These are phyloP conservation scores for Bhutanitis thaidina DNA, from an alignment of 2,888 invertebrate species.

Conservation along the genomic window DNA sequence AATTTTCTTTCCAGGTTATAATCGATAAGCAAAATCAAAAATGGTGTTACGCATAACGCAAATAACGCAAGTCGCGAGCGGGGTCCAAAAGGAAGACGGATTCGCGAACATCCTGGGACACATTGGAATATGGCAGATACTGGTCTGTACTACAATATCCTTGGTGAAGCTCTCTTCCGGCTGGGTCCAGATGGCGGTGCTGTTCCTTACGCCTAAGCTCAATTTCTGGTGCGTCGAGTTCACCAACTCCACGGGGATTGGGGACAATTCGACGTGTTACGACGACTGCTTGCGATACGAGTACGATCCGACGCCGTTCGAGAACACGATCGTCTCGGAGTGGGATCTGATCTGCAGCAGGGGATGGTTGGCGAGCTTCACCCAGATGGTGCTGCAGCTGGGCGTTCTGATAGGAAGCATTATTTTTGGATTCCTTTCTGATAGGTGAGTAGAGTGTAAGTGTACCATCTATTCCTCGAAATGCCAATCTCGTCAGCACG, in stretches of 20 bases:
- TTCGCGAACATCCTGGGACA: slow-evolving; percentile 57
- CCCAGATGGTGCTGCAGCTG: slow-evolving; percentile 86
- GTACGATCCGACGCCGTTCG: slow-evolving; percentile 82
- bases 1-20: slow-evolving; percentile 1
- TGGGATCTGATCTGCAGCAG: slow-evolving; percentile 86
- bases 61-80: slow-evolving; percentile 29
- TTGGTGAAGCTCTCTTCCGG: slow-evolving; percentile 87
- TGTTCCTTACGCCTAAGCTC: slow-evolving; percentile 85
- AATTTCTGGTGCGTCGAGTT: slow-evolving; percentile 71
- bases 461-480: too few species aligned
- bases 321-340: slow-evolving; percentile 85
- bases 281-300: slow-evolving; percentile 73
- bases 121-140: slow-evolving; percentile 85
- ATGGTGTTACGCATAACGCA: slow-evolving; percentile 47
- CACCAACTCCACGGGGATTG: slow-evolving; percentile 36
- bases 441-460: slow-evolving; percentile 78
- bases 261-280: slow-evolving; percentile 70
- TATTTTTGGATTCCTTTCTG: slow-evolving; percentile 85
- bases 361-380: slow-evolving; percentile 83
- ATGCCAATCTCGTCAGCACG: too few species aligned
- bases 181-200: slow-evolving; percentile 87
- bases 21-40: slow-evolving; percentile 22
- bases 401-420: slow-evolving; percentile 87
- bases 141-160: slow-evolving; percentile 82
- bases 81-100: slow-evolving; percentile 45